Evolutionary conservation across 2,113 vertebrate species (phyloP).

Genomic region (Pseudorasbora parva): DNA sequence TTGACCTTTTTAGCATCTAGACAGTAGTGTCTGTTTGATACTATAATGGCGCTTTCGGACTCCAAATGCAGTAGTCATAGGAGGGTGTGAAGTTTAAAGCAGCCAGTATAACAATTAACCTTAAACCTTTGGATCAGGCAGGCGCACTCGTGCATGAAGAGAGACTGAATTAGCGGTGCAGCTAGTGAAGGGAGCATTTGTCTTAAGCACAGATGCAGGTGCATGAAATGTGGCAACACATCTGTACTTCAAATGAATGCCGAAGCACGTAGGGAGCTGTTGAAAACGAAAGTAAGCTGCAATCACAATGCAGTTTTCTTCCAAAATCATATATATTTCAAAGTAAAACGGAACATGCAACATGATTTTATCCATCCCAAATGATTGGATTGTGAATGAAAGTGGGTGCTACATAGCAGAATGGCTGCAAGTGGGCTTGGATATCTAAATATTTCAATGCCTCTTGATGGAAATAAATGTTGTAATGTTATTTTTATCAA

Average conservation of each 20-base stretch:
- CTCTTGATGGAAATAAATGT: too few relatives aligned
- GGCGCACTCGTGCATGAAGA: background rate
- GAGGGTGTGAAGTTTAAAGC: background rate
- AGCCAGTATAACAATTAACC: constrained; percentile 24
- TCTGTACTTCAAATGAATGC: background rate
- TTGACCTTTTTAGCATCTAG: constrained; percentile 6
- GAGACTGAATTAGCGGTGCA: background rate
- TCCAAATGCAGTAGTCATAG: background rate
- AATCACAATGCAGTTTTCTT: background rate
- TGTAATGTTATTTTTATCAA: too few relatives aligned
- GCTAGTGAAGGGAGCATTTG: background rate
- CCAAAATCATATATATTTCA: background rate
- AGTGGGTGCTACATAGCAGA: background rate
- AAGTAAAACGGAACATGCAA: background rate
- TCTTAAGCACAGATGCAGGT: background rate
- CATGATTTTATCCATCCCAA: background rate
- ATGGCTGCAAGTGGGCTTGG: too few relatives aligned
- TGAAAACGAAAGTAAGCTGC: background rate
- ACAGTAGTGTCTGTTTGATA: background rate
- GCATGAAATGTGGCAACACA: background rate
- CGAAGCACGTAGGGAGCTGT: background rate
- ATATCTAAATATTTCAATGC: too few relatives aligned
- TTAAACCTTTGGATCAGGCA: background rate
- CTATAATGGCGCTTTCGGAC: background rate
- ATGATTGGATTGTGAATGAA: background rate